Percentiles rank a stretch among this genome's conserved stretches.
These are phyloP conservation scores for Orchestia grillus DNA, from an alignment of 1,140 invertebrate species.

Conservation along the genomic window DNA sequence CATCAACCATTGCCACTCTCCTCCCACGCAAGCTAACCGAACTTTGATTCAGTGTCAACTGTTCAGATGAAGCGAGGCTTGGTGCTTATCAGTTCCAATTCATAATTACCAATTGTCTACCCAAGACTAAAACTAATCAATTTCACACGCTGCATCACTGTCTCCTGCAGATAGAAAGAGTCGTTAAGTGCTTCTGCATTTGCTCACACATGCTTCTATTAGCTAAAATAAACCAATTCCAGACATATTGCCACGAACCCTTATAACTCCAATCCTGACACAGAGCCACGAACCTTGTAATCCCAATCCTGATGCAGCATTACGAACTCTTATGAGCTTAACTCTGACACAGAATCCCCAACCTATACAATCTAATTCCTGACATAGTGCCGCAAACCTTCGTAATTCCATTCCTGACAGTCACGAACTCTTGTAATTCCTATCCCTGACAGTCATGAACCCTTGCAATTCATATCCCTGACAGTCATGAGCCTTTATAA, in stretches of 20 bases:
- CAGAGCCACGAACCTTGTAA: too few relatives aligned
- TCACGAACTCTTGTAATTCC: background rate
- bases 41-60: background rate
- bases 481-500: too few relatives aligned
- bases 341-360: too few relatives aligned
- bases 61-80: background rate
- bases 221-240: too few relatives aligned
- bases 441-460: too few relatives aligned
- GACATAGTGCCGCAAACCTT: too few relatives aligned
- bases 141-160: background rate
- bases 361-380: constrained; percentile 60
- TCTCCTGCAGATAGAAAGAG: background rate
- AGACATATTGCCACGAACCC: too few relatives aligned
- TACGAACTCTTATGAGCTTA: background rate
- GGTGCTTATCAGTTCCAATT: background rate
- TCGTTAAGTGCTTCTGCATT: background rate
- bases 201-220: background rate
- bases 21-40: background rate
- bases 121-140: background rate
- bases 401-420: constrained; percentile 39
- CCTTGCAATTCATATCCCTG: too few relatives aligned
- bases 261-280: too few relatives aligned
- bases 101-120: background rate
- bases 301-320: background rate
- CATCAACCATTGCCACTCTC: background rate